These are phyloP conservation scores for Polymixis flavicincta DNA, from an alignment of 2,888 invertebrate genomes.

Conservation along the genomic window DNA sequence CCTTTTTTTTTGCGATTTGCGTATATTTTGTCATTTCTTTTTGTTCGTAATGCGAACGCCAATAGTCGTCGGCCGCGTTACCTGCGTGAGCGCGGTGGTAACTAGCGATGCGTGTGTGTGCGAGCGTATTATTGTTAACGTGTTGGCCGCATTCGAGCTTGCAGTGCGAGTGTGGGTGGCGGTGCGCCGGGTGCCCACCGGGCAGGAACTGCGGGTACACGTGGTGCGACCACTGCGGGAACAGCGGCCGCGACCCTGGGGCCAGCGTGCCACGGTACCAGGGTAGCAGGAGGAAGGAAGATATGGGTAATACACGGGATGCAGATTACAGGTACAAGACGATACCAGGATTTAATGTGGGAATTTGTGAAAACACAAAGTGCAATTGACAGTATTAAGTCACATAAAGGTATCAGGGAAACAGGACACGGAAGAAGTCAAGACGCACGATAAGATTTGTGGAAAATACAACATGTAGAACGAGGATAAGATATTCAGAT, in stretches of 20 bases:
- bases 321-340: not conserved
- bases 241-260: constrained; percentile 94
- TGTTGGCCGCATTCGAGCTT: constrained; percentile 88
- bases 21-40: not conserved
- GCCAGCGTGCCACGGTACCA: constrained; percentile 33
- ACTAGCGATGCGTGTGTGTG: constrained; percentile 89
- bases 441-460: not conserved
- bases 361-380: constrained; percentile 4
- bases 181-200: constrained; percentile 94
- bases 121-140: constrained; percentile 88
- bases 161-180: constrained; percentile 91
- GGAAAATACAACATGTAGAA: not conserved
- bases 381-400: constrained; percentile 16
- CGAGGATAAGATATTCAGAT: constrained; percentile 3
- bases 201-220: constrained; percentile 98
- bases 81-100: constrained; percentile 90
- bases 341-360: constrained; percentile 9
- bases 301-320: not conserved
- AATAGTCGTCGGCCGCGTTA: constrained; percentile 81
- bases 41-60: constrained; percentile 76
- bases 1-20: not conserved
- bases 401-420: constrained; percentile 14
- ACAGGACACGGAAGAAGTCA: constrained; percentile 11
- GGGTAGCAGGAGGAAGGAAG: constrained; percentile 13
- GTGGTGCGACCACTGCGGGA: constrained; percentile 98